Percentiles rank a stretch among this genome's conserved stretches.
Conservation (phyloP, 2,113 vertebrate species). For the Aspidoscelis tigris region DNA sequence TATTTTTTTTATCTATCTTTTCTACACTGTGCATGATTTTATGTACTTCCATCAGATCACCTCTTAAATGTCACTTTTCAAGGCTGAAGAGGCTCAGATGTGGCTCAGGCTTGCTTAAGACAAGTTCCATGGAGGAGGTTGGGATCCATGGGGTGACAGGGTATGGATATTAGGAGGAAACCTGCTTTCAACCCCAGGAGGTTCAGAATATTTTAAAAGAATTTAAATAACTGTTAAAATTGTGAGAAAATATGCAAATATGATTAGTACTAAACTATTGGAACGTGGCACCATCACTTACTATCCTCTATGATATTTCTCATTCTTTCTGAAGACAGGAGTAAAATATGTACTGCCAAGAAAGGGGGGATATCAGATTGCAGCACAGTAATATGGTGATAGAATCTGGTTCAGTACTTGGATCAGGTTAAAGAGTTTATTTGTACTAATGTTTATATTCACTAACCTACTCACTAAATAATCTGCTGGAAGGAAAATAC, state of each 20-base stretch:
- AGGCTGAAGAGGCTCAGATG: too few relatives aligned
- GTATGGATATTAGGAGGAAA: neutral
- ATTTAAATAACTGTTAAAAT: neutral
- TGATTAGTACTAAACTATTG: neutral
- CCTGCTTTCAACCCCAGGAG: neutral
- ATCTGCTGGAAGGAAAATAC: slow-evolving; percentile 7
- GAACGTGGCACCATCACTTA: neutral
- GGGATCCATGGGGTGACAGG: neutral
- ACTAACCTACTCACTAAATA: neutral
- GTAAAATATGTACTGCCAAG: neutral
- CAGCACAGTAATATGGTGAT: slow-evolving; percentile 9
- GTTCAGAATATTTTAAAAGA: neutral
- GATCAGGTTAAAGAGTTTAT: slow-evolving; percentile 13
- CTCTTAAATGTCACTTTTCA: too few relatives aligned
- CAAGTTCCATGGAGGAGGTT: too few relatives aligned
- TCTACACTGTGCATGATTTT: too few relatives aligned
- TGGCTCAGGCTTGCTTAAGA: too few relatives aligned
- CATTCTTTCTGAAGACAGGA: neutral
- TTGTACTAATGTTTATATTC: neutral
- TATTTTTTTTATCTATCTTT: too few relatives aligned
- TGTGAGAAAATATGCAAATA: neutral
- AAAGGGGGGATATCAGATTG: neutral
- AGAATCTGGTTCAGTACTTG: neutral
- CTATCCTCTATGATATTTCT: neutral
- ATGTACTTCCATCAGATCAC: too few relatives aligned